phyloP scores from a whole-genome alignment of 2,888 invertebrate species.

The Drosophila tripunctata region DNA sequence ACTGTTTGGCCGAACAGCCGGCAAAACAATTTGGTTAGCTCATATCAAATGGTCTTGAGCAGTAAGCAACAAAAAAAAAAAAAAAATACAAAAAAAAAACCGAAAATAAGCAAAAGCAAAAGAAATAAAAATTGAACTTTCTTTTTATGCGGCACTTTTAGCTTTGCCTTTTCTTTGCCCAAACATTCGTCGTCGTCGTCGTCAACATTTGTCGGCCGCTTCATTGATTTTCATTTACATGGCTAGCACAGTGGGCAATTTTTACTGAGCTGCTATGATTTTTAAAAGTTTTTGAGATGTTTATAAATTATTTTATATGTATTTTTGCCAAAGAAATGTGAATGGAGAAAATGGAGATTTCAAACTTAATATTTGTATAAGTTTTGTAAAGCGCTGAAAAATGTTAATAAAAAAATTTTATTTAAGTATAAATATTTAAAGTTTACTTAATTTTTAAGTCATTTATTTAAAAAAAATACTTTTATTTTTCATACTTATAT shows the following conservation, averaged over 20 bases:
- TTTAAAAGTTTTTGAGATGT: no score
- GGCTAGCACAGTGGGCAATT: not conserved
- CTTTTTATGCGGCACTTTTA: slow-evolving; percentile 73
- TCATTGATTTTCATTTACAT: slow-evolving; percentile 73
- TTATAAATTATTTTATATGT: no score
- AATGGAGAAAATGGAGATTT: no score
- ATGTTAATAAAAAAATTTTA: no score
- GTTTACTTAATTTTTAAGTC: no score
- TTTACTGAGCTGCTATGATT: no score
- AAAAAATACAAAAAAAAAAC: slow-evolving; percentile 28
- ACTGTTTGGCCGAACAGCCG: slow-evolving; percentile 28
- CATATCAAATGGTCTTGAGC: slow-evolving; percentile 31
- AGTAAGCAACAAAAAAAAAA: slow-evolving; percentile 4
- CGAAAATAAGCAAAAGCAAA: slow-evolving; percentile 36
- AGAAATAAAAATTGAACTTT: slow-evolving; percentile 58
- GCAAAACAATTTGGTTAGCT: slow-evolving; percentile 27
- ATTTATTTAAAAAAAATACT: no score
- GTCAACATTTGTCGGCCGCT: slow-evolving; percentile 57
- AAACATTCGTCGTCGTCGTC: slow-evolving; percentile 56
- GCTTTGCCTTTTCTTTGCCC: slow-evolving; percentile 61
- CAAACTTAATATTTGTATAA: no score
- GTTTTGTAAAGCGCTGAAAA: no score
- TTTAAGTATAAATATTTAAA: no score
- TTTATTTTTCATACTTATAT: no score
- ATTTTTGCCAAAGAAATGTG: no score